These are phyloP conservation scores for Tinea pellionella DNA, from an alignment of 2,888 invertebrate genomes.

Conservation along the genomic window DNA sequence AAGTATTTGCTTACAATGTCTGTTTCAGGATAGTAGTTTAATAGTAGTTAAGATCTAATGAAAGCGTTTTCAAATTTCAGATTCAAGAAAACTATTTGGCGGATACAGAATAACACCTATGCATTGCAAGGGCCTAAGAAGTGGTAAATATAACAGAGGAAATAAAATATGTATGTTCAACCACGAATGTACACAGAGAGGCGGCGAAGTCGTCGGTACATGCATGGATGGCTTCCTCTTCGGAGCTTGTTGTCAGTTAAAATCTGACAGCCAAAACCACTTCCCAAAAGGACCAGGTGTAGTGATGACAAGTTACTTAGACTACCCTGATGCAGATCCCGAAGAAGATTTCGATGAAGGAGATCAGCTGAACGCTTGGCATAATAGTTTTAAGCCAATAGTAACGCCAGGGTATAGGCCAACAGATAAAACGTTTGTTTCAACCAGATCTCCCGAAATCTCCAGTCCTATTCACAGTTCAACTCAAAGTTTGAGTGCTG, in stretches of 20 bases:
- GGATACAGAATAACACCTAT: slow-evolving; percentile 88
- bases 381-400: slow-evolving; percentile 57
- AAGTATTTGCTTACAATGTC: too few relatives aligned
- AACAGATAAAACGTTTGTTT: slow-evolving; percentile 26
- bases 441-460: slow-evolving; percentile 14
- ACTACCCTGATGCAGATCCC: slow-evolving; percentile 50
- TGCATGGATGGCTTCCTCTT: slow-evolving; percentile 95
- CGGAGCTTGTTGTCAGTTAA: slow-evolving; percentile 88
- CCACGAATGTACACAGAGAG: slow-evolving; percentile 84
- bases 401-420: slow-evolving; percentile 60
- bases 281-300: slow-evolving; percentile 62
- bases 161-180: slow-evolving; percentile 94
- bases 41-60: too few relatives aligned
- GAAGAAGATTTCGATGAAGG: slow-evolving; percentile 47
- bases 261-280: slow-evolving; percentile 57
- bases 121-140: slow-evolving; percentile 79
- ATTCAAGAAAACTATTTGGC: slow-evolving; percentile 79
- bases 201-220: slow-evolving; percentile 87
- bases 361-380: slow-evolving; percentile 51
- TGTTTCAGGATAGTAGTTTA: too few relatives aligned
- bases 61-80: slow-evolving; percentile 30
- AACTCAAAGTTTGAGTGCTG: slow-evolving; percentile 44
- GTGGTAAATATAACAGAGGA: slow-evolving; percentile 72
- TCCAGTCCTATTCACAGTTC: slow-evolving; percentile 20
- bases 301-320: slow-evolving; percentile 58